Evolutionary conservation across 1,140 invertebrate species (phyloP), one percentile per base, ranked within the genome.

Genomic region (Drosophila suzukii): DNA sequence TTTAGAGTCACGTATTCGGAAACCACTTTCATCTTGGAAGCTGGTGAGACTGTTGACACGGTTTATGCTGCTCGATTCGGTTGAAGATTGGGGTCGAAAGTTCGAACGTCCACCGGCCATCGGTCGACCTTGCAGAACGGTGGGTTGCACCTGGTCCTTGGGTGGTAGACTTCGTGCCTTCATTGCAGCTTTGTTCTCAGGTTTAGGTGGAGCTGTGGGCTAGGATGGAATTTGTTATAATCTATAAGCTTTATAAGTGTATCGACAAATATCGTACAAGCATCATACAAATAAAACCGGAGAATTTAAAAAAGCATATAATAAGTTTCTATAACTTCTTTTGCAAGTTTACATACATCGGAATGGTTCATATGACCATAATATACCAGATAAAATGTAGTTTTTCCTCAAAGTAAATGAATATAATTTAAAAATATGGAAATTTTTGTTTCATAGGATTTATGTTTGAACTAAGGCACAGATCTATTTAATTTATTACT

Each of bases 21-120:
- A 30, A n/a, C 49, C 57, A 0, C 27, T 43, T 3, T 13, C 15
- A 30, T 59, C 47, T 27, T 34, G 41, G 27, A 68, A 47, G 6
- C 34, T 67, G 41, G 54, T 60, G 4, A 56, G 4, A 17, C 75
- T 78, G 15, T 53, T 39, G 36, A 51, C 68, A 12, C 63, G 59
- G 50, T 47, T 78, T 0, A 60, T 20, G 36, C 30, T 60, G 8
- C 44, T 15, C 15, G 41, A 51, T 30, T 4, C 24, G 0, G 27
- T 24, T 1, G n/a, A 44, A 0, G 38, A 10, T 36, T 47, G n/a
- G 8, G 8, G 12, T 1, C 36, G n/a, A n/a, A 3, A 10, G 11
- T 3, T 12, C 3, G 8, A 3, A 6, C 58, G 51, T 3, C 41
- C 65, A 11, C 55, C 66, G 13, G 50, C 57, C 7, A 7, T 34